A percentile compares a stretch with the other conserved stretches of the same genome.
phyloP scores from a whole-genome alignment of 2,888 invertebrate genomes.

The Caenorhabditis angaria region DNA sequence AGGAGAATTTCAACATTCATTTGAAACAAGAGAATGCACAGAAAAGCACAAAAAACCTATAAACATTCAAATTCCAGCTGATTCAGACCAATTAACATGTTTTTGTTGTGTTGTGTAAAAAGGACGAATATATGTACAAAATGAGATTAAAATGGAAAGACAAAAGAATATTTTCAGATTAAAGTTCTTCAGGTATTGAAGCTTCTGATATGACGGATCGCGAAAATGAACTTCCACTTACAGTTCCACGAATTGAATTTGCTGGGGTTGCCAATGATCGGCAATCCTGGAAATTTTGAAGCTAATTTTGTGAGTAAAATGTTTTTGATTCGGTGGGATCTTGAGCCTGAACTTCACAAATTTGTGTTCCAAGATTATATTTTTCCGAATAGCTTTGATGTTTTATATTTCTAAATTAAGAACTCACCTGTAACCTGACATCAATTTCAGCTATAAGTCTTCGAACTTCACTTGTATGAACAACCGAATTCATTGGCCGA shows the following conservation, averaged over 20 bases:
- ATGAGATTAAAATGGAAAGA: background rate
- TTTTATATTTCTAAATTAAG: too few relatives aligned
- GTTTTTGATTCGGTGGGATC: too few relatives aligned
- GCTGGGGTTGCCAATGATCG: constrained; percentile 45
- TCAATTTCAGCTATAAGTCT: constrained; percentile 67
- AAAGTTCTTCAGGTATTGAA: constrained; percentile 36
- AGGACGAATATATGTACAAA: background rate
- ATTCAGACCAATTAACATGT: too few relatives aligned
- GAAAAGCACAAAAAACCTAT: too few relatives aligned
- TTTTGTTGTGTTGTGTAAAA: too few relatives aligned
- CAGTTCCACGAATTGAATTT: constrained; percentile 36
- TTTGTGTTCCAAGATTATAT: too few relatives aligned
- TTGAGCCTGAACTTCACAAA: too few relatives aligned
- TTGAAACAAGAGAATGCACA: too few relatives aligned
- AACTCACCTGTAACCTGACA: constrained; percentile 49
- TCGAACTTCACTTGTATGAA: constrained; percentile 61
- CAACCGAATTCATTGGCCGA: constrained; percentile 33
- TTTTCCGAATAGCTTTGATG: too few relatives aligned
- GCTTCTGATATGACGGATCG: constrained; percentile 33
- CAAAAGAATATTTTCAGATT: background rate
- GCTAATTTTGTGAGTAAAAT: too few relatives aligned
- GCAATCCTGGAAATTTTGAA: constrained; percentile 43
- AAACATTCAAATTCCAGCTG: too few relatives aligned
- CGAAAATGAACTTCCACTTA: constrained; percentile 32
- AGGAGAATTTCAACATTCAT: too few relatives aligned